Evolutionary conservation across 2,113 vertebrate species (phyloP).

Genomic region (Siniperca knerii): DNA sequence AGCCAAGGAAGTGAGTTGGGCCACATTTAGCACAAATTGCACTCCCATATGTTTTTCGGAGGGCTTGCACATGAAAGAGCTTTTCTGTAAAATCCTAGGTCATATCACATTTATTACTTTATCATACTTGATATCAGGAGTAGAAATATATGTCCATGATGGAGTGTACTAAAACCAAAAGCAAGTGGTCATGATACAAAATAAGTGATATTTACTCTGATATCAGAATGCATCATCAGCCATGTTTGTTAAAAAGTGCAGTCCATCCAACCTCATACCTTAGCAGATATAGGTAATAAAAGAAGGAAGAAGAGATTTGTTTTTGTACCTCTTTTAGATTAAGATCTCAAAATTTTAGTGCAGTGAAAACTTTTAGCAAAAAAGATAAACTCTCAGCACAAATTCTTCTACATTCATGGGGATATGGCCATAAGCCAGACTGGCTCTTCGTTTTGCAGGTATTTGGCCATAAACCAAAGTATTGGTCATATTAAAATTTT

Average conservation of each 20-base stretch:
- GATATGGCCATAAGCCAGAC: not conserved
- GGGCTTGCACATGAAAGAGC: not conserved
- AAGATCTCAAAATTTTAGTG: not conserved
- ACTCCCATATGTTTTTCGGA: not conserved
- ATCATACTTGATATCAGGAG: not conserved
- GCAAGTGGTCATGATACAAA: not conserved
- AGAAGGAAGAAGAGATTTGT: too few relatives aligned
- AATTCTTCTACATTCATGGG: not conserved
- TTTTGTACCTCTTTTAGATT: not conserved
- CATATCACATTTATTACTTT: not conserved
- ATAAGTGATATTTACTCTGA: not conserved
- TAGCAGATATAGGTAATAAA: not conserved
- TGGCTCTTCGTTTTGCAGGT: too few relatives aligned
- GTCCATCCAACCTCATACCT: not conserved
- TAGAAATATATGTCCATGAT: not conserved
- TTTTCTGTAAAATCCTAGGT: not conserved
- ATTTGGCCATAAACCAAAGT: too few relatives aligned
- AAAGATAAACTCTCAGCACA: not conserved
- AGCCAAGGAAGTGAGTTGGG: conserved; percentile 1
- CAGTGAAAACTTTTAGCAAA: not conserved
- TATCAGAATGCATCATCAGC: not conserved
- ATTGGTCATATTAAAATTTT: too few relatives aligned
- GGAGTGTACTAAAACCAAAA: not conserved
- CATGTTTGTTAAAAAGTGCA: too few relatives aligned
- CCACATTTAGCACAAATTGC: not conserved